phyloP scores from a whole-genome alignment of 2,113 vertebrate species.

The Psittacus erithacus region DNA sequence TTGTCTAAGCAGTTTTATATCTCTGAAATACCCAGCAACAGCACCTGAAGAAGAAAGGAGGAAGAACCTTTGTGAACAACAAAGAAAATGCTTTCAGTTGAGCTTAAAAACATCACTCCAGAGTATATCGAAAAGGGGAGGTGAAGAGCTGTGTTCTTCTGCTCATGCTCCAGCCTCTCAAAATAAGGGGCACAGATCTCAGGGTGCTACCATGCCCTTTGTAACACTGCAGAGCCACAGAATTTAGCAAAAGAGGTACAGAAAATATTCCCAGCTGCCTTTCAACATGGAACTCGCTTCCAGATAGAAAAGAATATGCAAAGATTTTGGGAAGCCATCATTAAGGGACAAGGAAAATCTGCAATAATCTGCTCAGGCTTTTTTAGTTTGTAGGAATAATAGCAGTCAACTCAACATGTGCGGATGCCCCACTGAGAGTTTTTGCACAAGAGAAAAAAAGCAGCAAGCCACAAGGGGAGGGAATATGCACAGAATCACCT shows the following conservation, averaged over 20 bases:
- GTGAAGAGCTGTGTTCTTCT: background rate
- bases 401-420: background rate
- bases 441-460: background rate
- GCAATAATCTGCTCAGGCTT: background rate
- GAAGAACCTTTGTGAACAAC: background rate
- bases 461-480: background rate
- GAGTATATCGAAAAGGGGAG: background rate
- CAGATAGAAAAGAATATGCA: background rate
- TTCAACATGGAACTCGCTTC: background rate
- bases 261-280: background rate
- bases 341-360: background rate
- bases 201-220: background rate
- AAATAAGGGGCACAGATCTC: background rate
- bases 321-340: background rate
- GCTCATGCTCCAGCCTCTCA: background rate
- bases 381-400: background rate
- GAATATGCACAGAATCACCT: background rate
- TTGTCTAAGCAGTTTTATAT: background rate
- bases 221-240: background rate
- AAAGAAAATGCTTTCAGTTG: background rate
- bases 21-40: background rate
- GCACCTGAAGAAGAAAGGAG: background rate
- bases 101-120: background rate
- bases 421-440: background rate
- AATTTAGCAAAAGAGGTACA: background rate